Percentiles rank a stretch among this genome's conserved stretches.
phyloP scores from a whole-genome alignment of 2,113 vertebrate genomes.

The Chamaea fasciata region DNA sequence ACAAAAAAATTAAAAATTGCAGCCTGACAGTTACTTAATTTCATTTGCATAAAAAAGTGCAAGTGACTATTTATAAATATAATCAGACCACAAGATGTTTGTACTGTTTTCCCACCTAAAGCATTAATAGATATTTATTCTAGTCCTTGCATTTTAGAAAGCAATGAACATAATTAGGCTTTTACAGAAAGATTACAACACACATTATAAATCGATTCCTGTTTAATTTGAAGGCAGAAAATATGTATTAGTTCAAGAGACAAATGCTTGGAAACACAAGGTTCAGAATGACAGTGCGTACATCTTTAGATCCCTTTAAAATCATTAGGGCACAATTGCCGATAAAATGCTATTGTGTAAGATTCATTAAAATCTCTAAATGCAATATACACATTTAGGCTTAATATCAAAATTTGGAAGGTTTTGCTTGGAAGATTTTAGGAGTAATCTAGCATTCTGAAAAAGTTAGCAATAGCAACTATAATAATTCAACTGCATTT shows the following conservation, averaged over 20 bases:
- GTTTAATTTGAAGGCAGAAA: constrained; percentile 27
- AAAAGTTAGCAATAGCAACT: neutral
- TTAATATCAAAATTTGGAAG: neutral
- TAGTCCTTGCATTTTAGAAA: constrained; percentile 39
- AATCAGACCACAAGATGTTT: constrained; percentile 26
- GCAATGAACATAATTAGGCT: constrained; percentile 31
- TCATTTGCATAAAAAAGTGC: constrained; percentile 47
- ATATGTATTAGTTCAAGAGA: neutral
- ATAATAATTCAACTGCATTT: neutral
- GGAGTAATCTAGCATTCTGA: neutral
- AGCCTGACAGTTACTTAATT: neutral
- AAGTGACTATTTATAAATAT: constrained; percentile 20
- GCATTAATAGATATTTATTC: constrained; percentile 21
- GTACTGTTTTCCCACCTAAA: constrained; percentile 17
- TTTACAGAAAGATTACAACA: constrained; percentile 26
- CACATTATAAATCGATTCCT: constrained; percentile 14
- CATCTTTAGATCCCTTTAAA: neutral
- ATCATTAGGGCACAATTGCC: neutral
- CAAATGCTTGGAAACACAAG: neutral
- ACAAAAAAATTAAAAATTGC: neutral
- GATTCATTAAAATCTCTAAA: constrained; percentile 25
- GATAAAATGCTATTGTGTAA: neutral
- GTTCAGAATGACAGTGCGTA: neutral
- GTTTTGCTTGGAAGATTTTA: neutral
- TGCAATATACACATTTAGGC: neutral